A percentile compares a stretch with the other conserved stretches of the same genome.
Conservation (phyloP, 2,888 invertebrate species). For the Maniola hyperantus region DNA sequence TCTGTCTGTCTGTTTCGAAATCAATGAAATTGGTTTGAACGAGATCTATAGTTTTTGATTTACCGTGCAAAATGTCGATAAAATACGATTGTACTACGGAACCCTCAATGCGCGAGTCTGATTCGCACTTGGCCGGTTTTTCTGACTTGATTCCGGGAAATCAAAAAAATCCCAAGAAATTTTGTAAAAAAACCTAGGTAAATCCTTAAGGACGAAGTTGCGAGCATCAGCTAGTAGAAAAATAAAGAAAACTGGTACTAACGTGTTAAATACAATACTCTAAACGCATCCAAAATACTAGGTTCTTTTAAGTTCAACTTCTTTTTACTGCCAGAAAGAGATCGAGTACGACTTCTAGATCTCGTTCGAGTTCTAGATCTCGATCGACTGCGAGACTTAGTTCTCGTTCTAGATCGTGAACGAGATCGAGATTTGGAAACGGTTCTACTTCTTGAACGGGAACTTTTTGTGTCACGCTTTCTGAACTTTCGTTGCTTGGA, state of each 20-base stretch:
- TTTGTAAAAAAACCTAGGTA: too few species aligned
- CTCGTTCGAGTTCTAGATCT: conserved; percentile 43
- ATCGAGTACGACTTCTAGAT: conserved; percentile 45
- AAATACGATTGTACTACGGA: too few species aligned
- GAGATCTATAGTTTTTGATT: too few species aligned
- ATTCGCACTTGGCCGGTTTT: not conserved
- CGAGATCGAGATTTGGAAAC: conserved; percentile 45
- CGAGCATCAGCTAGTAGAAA: too few species aligned
- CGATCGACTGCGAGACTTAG: conserved; percentile 38
- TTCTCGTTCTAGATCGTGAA: conserved; percentile 37
- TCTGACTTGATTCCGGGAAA: too few species aligned
- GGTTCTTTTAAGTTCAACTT: conserved; percentile 59
- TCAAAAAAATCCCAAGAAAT: too few species aligned
- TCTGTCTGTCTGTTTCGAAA: too few species aligned
- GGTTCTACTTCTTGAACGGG: conserved; percentile 47
- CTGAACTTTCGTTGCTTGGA: conserved; percentile 54
- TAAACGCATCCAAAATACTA: conserved; percentile 68
- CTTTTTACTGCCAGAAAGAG: conserved; percentile 48
- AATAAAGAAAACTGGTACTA: conserved; percentile 42
- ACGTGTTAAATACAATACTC: conserved; percentile 71
- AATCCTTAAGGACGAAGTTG: too few species aligned
- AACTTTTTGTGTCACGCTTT: conserved; percentile 43
- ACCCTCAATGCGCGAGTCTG: too few species aligned
- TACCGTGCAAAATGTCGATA: too few species aligned
- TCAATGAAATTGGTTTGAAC: too few species aligned